A percentile compares a stretch with the other conserved stretches of the same genome.
Conservation (phyloP, 2,888 invertebrate genomes). For the Crossocerus cetratus region DNA sequence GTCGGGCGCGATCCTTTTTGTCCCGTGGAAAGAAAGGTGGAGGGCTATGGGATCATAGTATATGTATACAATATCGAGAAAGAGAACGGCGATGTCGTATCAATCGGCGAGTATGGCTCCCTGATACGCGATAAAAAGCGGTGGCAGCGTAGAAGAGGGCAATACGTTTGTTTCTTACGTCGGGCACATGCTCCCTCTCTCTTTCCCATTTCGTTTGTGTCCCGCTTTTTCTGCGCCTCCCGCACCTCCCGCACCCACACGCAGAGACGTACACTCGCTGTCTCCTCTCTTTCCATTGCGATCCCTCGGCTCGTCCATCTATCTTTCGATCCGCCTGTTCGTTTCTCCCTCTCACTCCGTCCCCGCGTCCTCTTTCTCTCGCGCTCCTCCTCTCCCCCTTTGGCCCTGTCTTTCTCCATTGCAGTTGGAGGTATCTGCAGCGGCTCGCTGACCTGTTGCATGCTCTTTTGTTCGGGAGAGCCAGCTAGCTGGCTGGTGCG, state of each 20-base stretch:
- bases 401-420: slow-evolving; percentile 11
- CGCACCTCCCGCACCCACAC: slow-evolving; percentile 6
- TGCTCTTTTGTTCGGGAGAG: slow-evolving; percentile 67
- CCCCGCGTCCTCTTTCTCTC: slow-evolving; percentile 1
- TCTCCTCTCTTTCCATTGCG: background rate
- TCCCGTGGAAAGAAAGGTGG: slow-evolving; percentile 17
- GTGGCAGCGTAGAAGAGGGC: slow-evolving; percentile 42
- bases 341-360: slow-evolving; percentile 2
- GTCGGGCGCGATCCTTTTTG: slow-evolving; percentile 28
- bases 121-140: slow-evolving; percentile 47
- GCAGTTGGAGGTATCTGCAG: slow-evolving; percentile 53
- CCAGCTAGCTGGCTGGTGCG: slow-evolving; percentile 41
- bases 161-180: slow-evolving; percentile 57
- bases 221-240: background rate
- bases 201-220: slow-evolving; percentile 5
- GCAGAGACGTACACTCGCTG: no score
- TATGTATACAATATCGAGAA: no score
- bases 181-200: slow-evolving; percentile 13
- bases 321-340: background rate
- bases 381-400: slow-evolving; percentile 8
- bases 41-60: slow-evolving; percentile 9
- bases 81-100: slow-evolving; percentile 27
- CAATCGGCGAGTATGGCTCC: slow-evolving; percentile 33
- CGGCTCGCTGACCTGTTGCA: slow-evolving; percentile 69
- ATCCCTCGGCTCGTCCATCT: slow-evolving; percentile 1